A percentile compares a stretch with the other conserved stretches of the same genome.
Conservation (phyloP, 2,888 invertebrate genomes). For the Ornithoptera priamus region DNA sequence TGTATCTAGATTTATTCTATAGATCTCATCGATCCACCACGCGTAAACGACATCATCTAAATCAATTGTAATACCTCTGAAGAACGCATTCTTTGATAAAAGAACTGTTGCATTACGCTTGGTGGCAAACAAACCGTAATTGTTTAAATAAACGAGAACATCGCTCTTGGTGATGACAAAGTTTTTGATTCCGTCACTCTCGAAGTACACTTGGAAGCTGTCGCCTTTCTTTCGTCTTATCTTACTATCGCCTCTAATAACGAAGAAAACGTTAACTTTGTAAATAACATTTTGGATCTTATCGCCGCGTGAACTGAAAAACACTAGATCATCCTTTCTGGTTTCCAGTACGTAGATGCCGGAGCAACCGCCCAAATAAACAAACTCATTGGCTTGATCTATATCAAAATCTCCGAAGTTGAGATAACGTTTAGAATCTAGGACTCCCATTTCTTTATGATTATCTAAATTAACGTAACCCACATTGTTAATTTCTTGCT, state of each 20-base stretch:
- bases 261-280: slow-evolving; percentile 60
- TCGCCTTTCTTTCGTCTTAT: slow-evolving; percentile 59
- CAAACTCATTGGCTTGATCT: slow-evolving; percentile 55
- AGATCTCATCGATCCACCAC: slow-evolving; percentile 72
- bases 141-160: slow-evolving; percentile 53
- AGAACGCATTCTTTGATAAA: slow-evolving; percentile 59
- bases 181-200: slow-evolving; percentile 50
- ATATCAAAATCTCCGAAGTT: slow-evolving; percentile 68
- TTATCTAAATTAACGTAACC: slow-evolving; percentile 58
- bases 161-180: slow-evolving; percentile 62
- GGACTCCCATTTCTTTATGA: slow-evolving; percentile 42
- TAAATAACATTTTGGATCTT: slow-evolving; percentile 54
- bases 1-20: slow-evolving; percentile 52
- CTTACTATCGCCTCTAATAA: slow-evolving; percentile 48
- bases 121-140: slow-evolving; percentile 55
- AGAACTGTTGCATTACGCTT: slow-evolving; percentile 45
- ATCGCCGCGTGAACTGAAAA: slow-evolving; percentile 62
- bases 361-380: slow-evolving; percentile 65
- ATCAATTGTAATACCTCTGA: slow-evolving; percentile 63
- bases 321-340: slow-evolving; percentile 43
- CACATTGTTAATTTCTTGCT: slow-evolving; percentile 62
- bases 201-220: slow-evolving; percentile 49
- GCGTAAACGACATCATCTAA: slow-evolving; percentile 56
- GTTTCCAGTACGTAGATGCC: slow-evolving; percentile 58
- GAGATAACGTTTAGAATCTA: slow-evolving; percentile 45